Conservation (phyloP, 2,113 vertebrate species). For the Abramis brama region DNA sequence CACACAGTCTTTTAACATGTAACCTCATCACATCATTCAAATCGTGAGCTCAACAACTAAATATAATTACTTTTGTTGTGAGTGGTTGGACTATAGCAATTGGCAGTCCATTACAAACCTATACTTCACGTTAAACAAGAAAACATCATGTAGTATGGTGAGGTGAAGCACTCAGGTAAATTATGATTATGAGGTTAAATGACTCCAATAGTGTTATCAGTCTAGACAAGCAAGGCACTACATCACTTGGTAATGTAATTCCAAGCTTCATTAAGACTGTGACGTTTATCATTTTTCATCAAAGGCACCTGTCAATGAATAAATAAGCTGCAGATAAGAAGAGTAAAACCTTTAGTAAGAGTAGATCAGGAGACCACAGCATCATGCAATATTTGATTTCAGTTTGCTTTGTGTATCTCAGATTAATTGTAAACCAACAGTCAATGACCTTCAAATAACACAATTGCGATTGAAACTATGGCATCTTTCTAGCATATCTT, state of each 20-base stretch:
- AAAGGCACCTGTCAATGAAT: slow-evolving; percentile 79
- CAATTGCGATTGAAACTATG: neutral
- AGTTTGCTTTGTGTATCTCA: neutral
- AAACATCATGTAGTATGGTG: slow-evolving; percentile 52
- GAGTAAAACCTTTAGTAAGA: slow-evolving; percentile 71
- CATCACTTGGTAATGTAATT: slow-evolving; percentile 82
- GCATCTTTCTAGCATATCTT: neutral
- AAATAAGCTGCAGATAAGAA: slow-evolving; percentile 77
- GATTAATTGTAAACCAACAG: neutral
- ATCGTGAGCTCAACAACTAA: neutral
- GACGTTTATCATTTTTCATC: slow-evolving; percentile 84
- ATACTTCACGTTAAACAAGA: slow-evolving; percentile 45
- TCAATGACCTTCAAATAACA: neutral
- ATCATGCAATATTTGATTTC: slow-evolving; percentile 65
- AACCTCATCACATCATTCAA: neutral
- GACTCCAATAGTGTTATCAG: slow-evolving; percentile 69
- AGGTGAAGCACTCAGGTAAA: slow-evolving; percentile 38
- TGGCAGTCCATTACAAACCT: slow-evolving; percentile 24
- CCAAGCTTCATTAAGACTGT: slow-evolving; percentile 79
- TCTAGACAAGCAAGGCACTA: slow-evolving; percentile 78
- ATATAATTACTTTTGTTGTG: neutral
- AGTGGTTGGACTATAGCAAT: slow-evolving; percentile 7
- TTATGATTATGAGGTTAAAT: slow-evolving; percentile 55
- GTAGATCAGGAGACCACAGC: slow-evolving; percentile 63
- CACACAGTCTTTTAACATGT: neutral